Base-by-base conservation (phyloP, 2,797 vertebrate species). In the Peromyscus attwateri region DNA sequence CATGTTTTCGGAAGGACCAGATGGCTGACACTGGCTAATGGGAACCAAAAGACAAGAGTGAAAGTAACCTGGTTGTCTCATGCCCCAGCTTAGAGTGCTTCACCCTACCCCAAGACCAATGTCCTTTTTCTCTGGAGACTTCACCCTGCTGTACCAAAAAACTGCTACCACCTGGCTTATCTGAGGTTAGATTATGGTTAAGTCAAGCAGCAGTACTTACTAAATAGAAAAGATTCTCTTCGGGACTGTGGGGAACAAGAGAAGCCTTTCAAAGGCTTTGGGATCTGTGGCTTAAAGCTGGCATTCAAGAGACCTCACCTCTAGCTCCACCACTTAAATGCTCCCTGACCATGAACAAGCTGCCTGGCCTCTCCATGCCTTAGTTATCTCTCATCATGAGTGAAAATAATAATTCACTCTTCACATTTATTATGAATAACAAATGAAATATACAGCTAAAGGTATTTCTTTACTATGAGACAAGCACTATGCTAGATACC, bases 1-100 rank as follows among this genome's bases (percentile, higher is more conserved):
- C 97, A 97, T 97, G 97, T 98, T 97, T 98, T 98, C 97, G 96
- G 97, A 98, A 98, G 97, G 97, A 98, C 97, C 97, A 98, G 97
- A 98, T 98, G 97, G 97, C 97, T 98, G 97, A 97, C 97, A 97
- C 97, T 98, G 97, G 89, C 97, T 98, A 96, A 97, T 97, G 97
- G 97, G 97, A 98, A 97, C 94, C 97, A 98, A 98, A 97, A 98
- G 97, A 96, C 96, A 68, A 91, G 95, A 97, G 96, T 98, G 98
- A 97, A 94, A 97, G 81, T 97, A 96, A 97, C 98, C 89, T 82
- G 97, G 68, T 95, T 97, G 90, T 97, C 96, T 97, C 87, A 96
- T 95, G 92, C 84, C 96, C 97, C 92, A 89, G 89, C 81, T 95
- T 97, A 97, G 96, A 95, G 95, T 93, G 95, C 95, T 95, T 96